These are phyloP conservation scores for Tricholaema leucomelas DNA, from an alignment of 2,113 vertebrate genomes.

Conservation along the genomic window DNA sequence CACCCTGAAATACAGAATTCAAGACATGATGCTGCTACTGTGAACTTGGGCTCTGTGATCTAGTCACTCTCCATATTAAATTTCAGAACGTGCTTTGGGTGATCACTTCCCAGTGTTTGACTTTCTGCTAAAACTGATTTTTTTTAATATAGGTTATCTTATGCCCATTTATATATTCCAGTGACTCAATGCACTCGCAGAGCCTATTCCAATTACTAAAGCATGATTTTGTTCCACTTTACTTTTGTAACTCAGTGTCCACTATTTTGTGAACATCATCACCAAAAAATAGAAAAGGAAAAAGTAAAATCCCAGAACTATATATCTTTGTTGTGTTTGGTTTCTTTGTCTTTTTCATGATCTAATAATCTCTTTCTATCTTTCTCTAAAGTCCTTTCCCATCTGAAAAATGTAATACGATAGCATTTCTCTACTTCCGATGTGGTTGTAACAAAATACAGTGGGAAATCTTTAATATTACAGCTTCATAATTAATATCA, in stretches of 20 bases:
- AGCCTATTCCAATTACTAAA: neutral
- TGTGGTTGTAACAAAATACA: slow-evolving; percentile 21
- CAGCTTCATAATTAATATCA: neutral
- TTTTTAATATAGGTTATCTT: neutral
- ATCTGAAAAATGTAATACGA: neutral
- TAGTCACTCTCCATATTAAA: neutral
- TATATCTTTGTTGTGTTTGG: neutral
- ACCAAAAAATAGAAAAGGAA: neutral
- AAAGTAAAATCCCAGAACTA: neutral
- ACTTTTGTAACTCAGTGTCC: neutral
- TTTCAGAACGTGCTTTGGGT: neutral
- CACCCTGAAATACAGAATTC: neutral
- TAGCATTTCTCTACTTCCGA: neutral
- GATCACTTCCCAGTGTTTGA: neutral
- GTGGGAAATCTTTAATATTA: slow-evolving; percentile 5
- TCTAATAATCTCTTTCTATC: neutral
- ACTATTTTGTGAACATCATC: neutral
- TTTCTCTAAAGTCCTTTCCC: neutral
- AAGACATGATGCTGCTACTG: neutral
- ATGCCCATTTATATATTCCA: neutral
- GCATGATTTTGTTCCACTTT: neutral
- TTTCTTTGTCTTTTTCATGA: neutral
- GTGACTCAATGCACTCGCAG: neutral
- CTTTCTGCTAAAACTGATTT: neutral
- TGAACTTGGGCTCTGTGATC: neutral